Evolutionary conservation across 1,140 invertebrate genomes (phyloP), one percentile per base, ranked within the genome.

Genomic region (Drosophila suzukii): DNA sequence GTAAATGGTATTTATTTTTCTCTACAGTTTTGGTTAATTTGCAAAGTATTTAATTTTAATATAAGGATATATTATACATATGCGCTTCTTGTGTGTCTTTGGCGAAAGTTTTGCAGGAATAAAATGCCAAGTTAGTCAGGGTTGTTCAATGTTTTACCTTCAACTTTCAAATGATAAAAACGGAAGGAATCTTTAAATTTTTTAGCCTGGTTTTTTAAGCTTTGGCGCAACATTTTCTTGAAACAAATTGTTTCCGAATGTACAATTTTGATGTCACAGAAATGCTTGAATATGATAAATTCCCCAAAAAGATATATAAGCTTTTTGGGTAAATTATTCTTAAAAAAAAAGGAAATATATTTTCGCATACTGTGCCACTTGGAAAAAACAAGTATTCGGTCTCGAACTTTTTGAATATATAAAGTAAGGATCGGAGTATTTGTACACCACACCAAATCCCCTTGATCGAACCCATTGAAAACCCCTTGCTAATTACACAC

Each of bases 51-150:
- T 58, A 59, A 41, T 70, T 38, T 24, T 12, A n/a, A 53, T 53
- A 44, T 49, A 39, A 38, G 41, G 39, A 41, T 60, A 63, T 51
- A 46, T 44, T 51, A 49, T 60, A 62, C 47, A 70, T 80, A 80
- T 84, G 81, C 80, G 77, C 81, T 84, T 89, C 77, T 84, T 89
- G 80, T 90, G 84, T 90, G 85, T 89, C 61, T 83, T 82, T 84
- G 63, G 39, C 59, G 77, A 89, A 84, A 72, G 58, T 81, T 89
- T 84, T 86, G 79, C 79, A 79, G 67, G 51, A 75, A 68, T 66
- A 51, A 53, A 47, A 55, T 30, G 67, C 51, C 66, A 36, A 38
- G 13, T n/a, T 20, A 50, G 59, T 17, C 36, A 68, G 30, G 43
- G 36, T 55, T 58, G 1, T 41, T 56, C 6, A 13, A 68, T 55